A percentile compares a stretch with the other conserved stretches of the same genome.
phyloP scores from a whole-genome alignment of 2,888 invertebrate genomes.

The Tromatobia lineatoria region DNA sequence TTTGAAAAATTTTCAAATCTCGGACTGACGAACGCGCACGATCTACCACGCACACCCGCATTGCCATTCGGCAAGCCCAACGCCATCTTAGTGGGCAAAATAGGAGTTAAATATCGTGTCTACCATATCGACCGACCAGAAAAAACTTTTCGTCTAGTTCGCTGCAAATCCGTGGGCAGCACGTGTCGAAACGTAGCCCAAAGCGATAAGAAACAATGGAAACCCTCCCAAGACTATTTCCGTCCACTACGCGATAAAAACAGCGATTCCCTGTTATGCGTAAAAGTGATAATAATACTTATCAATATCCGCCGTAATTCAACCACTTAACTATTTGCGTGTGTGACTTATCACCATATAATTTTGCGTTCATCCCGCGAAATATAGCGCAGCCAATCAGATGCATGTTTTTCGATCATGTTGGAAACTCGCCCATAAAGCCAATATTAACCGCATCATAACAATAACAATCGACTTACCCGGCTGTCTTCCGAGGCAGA shows the following conservation, averaged over 20 bases:
- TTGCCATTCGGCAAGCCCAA: background rate
- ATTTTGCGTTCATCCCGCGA: no score
- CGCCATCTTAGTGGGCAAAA: background rate
- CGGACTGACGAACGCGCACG: background rate
- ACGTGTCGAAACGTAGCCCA: background rate
- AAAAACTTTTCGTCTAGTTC: background rate
- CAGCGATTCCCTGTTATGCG: no score
- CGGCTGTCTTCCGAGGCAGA: conserved; percentile 1
- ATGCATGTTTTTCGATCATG: no score
- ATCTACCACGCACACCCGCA: conserved; percentile 1
- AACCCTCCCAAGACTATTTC: no score
- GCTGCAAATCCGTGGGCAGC: background rate
- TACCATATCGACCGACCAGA: background rate
- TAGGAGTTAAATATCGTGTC: background rate
- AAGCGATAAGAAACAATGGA: background rate
- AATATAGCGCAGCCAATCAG: background rate
- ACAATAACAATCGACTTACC: conserved; percentile 3
- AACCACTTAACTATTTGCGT: no score
- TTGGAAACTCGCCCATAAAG: background rate
- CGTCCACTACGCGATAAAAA: no score
- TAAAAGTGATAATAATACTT: no score
- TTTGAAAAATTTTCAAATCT: background rate
- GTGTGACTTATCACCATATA: no score
- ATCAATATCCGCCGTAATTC: no score
- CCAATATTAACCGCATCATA: background rate